Percentiles rank a stretch among this genome's conserved stretches.
These are phyloP conservation scores for Turritopsis dohrnii DNA, from an alignment of 30 jellyfish, hydroid and myxozoan genomes.

Conservation along the genomic window DNA sequence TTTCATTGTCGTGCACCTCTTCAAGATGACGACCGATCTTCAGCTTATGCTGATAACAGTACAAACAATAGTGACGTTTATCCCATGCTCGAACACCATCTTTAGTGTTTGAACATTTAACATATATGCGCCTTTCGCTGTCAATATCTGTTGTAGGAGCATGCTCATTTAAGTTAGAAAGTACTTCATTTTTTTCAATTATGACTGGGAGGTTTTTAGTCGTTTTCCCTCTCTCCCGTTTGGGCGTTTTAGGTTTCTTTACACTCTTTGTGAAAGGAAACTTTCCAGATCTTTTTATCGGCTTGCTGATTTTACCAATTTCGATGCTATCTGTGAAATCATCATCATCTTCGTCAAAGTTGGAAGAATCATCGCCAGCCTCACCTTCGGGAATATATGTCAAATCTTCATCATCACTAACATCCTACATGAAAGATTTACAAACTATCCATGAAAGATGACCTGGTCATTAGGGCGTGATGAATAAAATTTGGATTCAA, in stretches of 20 bases:
- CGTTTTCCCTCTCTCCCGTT: background rate
- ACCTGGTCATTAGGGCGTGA: background rate
- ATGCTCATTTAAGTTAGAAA: background rate
- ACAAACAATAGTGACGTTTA: background rate
- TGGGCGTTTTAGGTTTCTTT: background rate
- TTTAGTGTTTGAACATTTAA: constrained; percentile 4
- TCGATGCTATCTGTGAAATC: background rate
- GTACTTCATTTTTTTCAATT: background rate
- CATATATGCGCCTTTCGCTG: constrained; percentile 3
- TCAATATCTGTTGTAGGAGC: background rate
- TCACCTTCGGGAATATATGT: background rate
- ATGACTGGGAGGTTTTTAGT: background rate
- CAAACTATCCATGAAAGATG: background rate
- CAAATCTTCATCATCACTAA: background rate
- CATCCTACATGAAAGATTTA: background rate
- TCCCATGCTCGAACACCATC: constrained; percentile 8
- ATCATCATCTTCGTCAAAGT: background rate
- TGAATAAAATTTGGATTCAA: background rate
- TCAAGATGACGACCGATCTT: constrained; percentile 3
- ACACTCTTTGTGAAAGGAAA: background rate
- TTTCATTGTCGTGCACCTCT: background rate
- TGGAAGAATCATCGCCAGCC: background rate
- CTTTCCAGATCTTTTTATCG: background rate
- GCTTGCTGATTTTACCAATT: background rate
- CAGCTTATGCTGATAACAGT: background rate